Conservation (phyloP, 2,888 invertebrate genomes). For the Mongoloraphidia duomilia region DNA sequence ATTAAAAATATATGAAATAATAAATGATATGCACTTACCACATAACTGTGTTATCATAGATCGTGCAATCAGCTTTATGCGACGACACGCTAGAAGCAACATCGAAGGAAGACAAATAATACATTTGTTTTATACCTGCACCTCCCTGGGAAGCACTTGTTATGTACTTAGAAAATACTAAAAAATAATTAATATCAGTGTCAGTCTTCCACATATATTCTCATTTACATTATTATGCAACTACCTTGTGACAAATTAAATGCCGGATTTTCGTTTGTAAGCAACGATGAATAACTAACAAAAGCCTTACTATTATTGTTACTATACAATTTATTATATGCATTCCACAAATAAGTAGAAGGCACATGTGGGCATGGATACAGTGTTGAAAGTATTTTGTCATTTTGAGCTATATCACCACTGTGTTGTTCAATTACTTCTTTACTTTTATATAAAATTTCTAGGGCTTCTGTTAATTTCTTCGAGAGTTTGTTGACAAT, state of each 20-base stretch:
- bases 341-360: constrained; percentile 2
- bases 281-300: background rate
- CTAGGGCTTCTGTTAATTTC: constrained; percentile 24
- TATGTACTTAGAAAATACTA: constrained; percentile 12
- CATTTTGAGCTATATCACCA: constrained; percentile 11
- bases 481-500: constrained; percentile 23
- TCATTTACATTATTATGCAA: background rate
- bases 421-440: constrained; percentile 20
- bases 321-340: constrained; percentile 1
- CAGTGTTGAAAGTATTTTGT: constrained; percentile 15
- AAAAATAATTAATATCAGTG: background rate
- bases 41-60: constrained; percentile 8
- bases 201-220: background rate
- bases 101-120: constrained; percentile 25
- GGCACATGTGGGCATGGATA: constrained; percentile 15
- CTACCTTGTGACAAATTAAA: constrained; percentile 6
- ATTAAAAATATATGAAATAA: background rate
- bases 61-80: background rate
- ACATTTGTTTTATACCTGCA: constrained; percentile 22
- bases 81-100: constrained; percentile 12
- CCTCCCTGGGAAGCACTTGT: constrained; percentile 19
- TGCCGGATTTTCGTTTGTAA: background rate
- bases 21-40: constrained; percentile 4
- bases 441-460: constrained; percentile 22
- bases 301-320: background rate